Conservation (phyloP, 2,888 invertebrate species). For the Acanthacorydalis orientalis region DNA sequence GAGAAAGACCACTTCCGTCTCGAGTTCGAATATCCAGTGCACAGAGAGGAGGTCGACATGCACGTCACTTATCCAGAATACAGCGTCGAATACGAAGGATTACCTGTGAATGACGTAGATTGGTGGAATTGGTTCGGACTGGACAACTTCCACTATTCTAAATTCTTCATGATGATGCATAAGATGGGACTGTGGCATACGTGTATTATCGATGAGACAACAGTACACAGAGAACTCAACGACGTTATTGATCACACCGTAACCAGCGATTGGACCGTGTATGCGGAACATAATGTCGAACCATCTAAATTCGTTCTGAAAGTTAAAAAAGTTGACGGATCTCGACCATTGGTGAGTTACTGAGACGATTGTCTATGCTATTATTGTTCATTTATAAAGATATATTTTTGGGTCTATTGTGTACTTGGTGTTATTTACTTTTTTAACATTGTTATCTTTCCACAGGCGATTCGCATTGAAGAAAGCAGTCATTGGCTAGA, state of each 20-base stretch:
- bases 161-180: conserved; percentile 13
- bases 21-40: conserved; percentile 14
- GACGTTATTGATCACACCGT: conserved; percentile 11
- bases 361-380: too few species aligned
- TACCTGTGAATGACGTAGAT: conserved; percentile 14
- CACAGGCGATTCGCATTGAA: background rate
- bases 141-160: conserved; percentile 16
- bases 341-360: conserved; percentile 6
- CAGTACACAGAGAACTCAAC: conserved; percentile 14
- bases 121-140: conserved; percentile 10
- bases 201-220: conserved; percentile 17
- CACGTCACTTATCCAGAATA: conserved; percentile 16
- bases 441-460: background rate
- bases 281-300: conserved; percentile 17
- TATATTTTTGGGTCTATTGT: too few species aligned
- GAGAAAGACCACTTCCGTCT: conserved; percentile 13
- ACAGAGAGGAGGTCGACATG: conserved; percentile 14
- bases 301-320: conserved; percentile 19
- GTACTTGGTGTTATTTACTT: too few species aligned
- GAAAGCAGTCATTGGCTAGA: conserved; percentile 9
- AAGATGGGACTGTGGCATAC: conserved; percentile 13
- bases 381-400: too few species aligned
- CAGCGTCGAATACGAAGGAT: conserved; percentile 15
- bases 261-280: conserved; percentile 19
- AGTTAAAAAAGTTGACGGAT: conserved; percentile 16